These are phyloP conservation scores for Galaxea fascicularis DNA, from an alignment of 92 coral and sea anemone genomes.

Conservation along the genomic window DNA sequence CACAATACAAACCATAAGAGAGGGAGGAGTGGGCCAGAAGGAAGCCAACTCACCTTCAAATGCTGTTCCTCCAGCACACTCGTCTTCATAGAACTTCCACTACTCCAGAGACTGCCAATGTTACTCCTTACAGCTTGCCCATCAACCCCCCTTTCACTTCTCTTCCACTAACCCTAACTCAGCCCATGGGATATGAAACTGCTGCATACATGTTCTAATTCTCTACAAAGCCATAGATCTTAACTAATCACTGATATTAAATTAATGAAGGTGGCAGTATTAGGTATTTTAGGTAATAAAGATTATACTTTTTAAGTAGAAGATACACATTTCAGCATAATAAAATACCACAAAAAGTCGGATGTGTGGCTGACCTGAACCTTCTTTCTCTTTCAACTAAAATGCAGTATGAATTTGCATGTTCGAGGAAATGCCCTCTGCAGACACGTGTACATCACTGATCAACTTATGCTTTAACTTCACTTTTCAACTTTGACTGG, in stretches of 20 bases:
- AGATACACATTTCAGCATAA: background rate
- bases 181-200: slow-evolving; percentile 29
- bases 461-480: too few relatives aligned
- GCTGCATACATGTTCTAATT: slow-evolving; percentile 32
- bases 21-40: background rate
- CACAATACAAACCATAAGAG: background rate
- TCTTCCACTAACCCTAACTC: background rate
- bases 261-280: too few relatives aligned
- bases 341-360: background rate
- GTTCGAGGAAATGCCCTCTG: background rate
- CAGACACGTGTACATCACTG: background rate
- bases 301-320: background rate
- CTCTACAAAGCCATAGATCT: background rate
- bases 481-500: background rate
- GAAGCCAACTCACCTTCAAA: slow-evolving; percentile 14
- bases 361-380: slow-evolving; percentile 11
- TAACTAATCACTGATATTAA: too few relatives aligned
- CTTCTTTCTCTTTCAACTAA: background rate
- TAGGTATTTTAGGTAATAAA: too few relatives aligned
- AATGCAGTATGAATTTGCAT: too few relatives aligned
- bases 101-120: slow-evolving; percentile 1
- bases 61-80: background rate
- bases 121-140: background rate
- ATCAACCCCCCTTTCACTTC: background rate
- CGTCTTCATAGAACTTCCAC: background rate